Conservation (phyloP, 2,113 vertebrate genomes). For the Lasiurus cinereus region DNA sequence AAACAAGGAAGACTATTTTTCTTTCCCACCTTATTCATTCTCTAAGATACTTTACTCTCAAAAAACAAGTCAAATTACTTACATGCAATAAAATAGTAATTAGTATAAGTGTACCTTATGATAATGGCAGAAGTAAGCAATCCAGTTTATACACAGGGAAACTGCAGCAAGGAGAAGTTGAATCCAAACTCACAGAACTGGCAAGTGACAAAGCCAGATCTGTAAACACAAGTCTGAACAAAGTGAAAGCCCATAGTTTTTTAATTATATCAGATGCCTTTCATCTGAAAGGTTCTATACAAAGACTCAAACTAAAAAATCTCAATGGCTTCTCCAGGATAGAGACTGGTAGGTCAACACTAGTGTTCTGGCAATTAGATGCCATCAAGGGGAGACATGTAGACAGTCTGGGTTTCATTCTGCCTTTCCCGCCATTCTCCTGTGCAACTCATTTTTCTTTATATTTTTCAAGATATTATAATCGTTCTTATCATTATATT, state of each 20-base stretch:
- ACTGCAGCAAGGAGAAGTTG: not conserved
- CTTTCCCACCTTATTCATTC: not conserved
- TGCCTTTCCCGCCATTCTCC: not conserved
- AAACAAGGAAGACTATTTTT: conserved; percentile 20
- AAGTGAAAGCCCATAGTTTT: not conserved
- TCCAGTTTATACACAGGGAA: not conserved
- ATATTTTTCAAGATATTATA: not conserved
- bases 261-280: not conserved
- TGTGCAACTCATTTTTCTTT: conserved; percentile 1
- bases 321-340: not conserved
- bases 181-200: conserved; percentile 1
- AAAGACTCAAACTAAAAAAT: conserved; percentile 18
- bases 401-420: not conserved
- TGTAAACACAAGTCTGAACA: not conserved
- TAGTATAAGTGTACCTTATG: not conserved
- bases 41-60: conserved; percentile 20
- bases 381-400: not conserved
- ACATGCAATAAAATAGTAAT: not conserved
- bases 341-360: not conserved
- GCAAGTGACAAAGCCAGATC: not conserved
- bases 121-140: not conserved
- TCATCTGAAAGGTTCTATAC: not conserved
- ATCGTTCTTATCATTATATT: not conserved
- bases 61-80: not conserved
- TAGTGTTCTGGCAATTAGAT: not conserved